phyloP scores from a whole-genome alignment of 2,888 invertebrate species.

The Drosophila nigricruria region DNA sequence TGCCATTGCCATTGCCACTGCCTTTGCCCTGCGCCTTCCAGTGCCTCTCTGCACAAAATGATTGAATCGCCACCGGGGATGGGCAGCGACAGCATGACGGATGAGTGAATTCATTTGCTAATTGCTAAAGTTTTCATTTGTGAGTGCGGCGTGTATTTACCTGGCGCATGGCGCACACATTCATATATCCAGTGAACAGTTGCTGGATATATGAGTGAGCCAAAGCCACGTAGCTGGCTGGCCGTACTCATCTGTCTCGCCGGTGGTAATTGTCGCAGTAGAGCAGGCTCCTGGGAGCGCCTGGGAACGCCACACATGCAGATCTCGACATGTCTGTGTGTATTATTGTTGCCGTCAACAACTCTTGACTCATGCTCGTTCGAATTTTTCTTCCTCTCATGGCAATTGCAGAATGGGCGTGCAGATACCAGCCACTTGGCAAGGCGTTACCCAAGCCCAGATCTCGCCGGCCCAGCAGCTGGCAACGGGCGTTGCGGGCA shows the following conservation, averaged over 20 bases:
- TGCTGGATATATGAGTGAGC: conserved; percentile 7
- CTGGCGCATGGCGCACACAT: conserved; percentile 27
- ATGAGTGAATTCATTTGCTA: conserved; percentile 84
- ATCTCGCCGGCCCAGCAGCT: conserved; percentile 89
- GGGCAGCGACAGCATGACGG: conserved; percentile 81
- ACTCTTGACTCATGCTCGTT: conserved; percentile 38
- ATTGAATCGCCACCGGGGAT: conserved; percentile 79
- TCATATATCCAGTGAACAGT: not conserved
- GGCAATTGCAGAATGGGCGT: conserved; percentile 90
- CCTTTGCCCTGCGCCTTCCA: not conserved
- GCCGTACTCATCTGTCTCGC: conserved; percentile 4
- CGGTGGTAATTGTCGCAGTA: conserved; percentile 35
- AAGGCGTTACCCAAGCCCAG: conserved; percentile 90
- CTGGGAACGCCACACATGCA: conserved; percentile 22
- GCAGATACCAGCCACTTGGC: conserved; percentile 92
- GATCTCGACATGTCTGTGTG: conserved; percentile 26
- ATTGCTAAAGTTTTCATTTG: conserved; percentile 82
- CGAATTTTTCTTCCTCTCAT: conserved; percentile 19
- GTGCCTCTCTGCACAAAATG: conserved; percentile 46
- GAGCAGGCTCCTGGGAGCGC: conserved; percentile 41
- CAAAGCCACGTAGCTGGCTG: conserved; percentile 5
- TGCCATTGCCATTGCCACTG: conserved; percentile 2
- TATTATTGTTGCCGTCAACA: conserved; percentile 4
- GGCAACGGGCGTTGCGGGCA: conserved; percentile 89
- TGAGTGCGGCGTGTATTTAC: conserved; percentile 37